Conservation (phyloP, 2,113 vertebrate species). For the Cettia cetti region DNA sequence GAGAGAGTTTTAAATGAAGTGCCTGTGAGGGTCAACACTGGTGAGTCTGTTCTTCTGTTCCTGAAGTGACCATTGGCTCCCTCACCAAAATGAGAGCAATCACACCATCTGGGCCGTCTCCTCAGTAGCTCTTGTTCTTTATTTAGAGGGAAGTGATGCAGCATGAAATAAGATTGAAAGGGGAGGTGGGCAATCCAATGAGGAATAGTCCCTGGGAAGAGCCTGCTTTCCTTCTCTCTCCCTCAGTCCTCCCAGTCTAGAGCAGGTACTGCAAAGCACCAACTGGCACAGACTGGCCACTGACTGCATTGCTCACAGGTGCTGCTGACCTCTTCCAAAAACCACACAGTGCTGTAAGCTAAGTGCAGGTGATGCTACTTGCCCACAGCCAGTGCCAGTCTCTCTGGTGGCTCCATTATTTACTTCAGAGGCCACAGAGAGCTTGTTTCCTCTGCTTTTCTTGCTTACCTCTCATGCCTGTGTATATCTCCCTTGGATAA, state of each 20-base stretch:
- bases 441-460: background rate
- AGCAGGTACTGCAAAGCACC: background rate
- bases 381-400: background rate
- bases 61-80: background rate
- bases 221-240: background rate
- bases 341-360: background rate
- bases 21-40: background rate
- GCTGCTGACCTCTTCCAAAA: background rate
- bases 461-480: background rate
- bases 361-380: background rate
- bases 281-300: background rate
- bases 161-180: background rate
- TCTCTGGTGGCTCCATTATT: background rate
- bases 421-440: background rate
- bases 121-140: background rate
- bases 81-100: background rate
- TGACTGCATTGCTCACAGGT: rapidly evolving
- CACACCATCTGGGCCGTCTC: background rate
- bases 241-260: background rate
- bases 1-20: background rate
- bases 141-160: background rate
- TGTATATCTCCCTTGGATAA: background rate
- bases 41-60: background rate
- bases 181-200: background rate
- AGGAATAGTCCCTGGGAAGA: background rate